Base-by-base conservation (phyloP, 2,888 invertebrate genomes). In the Tanypteryx hageni region DNA sequence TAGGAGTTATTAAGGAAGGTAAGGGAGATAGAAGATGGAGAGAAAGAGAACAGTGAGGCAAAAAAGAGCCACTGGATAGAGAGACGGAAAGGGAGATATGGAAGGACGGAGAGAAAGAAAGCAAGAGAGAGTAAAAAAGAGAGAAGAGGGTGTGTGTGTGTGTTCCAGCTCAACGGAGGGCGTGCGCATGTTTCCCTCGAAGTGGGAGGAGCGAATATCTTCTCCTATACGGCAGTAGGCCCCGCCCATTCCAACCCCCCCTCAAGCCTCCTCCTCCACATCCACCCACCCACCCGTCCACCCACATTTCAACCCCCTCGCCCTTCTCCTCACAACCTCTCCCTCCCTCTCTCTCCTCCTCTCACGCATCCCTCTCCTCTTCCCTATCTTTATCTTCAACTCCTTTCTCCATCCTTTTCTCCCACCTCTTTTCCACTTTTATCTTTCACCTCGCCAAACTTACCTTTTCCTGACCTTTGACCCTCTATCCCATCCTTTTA, bases 171-270 rank as follows among this genome's bases (percentile, higher is more conserved):
- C 61, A 89, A 44, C 44, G 89, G 89, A 59, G 86, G 61, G 86
- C 86, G 86, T 61, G 68, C 89, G 89, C 89, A 89, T 89, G 89
- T 89, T 89, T 22, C 64, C 44, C 64, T 64, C 44, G 64, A 68
- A 68, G 89, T 89, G 89, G 89, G 89, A 64, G 89, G 89, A 68
- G 89, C 89, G 68, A 89, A 89, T 44, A 44, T 56, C n/a, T 59
- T 86, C 82, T 56, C 83, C 83, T 57, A n/a, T 57, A 83, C 22
- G 57, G 83, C 83, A 56, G 18, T 31, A 64, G 16, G 89, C 89
- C 89, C 89, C 89, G 89, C 89, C 89, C 89, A 89, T 44, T n/a
- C 3, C 89, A 64, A 56, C 44, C 89, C 64, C 64, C 59, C 64
- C 68, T 31, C 27, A 59, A 31, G 44, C 44, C 31, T 18, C 61